Conservation (phyloP, 2,888 invertebrate genomes). For the Abscondita cerata region DNA sequence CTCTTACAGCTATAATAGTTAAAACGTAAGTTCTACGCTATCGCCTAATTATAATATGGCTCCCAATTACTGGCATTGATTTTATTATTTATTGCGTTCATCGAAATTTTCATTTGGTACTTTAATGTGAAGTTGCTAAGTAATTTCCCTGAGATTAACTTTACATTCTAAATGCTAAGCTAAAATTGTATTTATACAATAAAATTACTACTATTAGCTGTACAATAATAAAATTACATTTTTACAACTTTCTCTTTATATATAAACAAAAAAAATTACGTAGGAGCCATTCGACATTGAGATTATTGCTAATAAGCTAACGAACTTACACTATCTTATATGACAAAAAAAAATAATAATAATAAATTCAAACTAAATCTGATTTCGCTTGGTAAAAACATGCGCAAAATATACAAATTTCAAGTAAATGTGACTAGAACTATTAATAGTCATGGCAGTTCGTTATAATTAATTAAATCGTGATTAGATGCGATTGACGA, state of each 20-base stretch:
- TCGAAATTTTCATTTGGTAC: slow-evolving; percentile 9
- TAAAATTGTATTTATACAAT: neutral
- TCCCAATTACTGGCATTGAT: slow-evolving; percentile 27
- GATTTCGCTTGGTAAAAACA: too few relatives aligned
- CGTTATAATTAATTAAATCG: too few relatives aligned
- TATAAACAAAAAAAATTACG: neutral
- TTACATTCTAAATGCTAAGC: slow-evolving; percentile 7
- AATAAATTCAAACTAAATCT: too few relatives aligned
- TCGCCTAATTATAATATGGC: slow-evolving; percentile 26
- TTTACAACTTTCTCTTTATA: neutral
- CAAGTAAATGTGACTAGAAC: too few relatives aligned
- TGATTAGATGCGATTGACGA: too few relatives aligned
- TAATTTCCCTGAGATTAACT: slow-evolving; percentile 15
- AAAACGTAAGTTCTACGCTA: slow-evolving; percentile 17
- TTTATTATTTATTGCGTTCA: slow-evolving; percentile 15
- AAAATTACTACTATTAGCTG: neutral
- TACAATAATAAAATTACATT: slow-evolving; percentile 1
- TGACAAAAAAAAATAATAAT: too few relatives aligned
- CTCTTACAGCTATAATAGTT: slow-evolving; percentile 21
- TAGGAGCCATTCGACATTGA: neutral
- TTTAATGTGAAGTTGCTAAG: slow-evolving; percentile 11
- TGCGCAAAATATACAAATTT: too few relatives aligned
- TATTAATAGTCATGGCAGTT: too few relatives aligned
- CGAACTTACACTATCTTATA: too few relatives aligned
- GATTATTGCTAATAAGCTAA: slow-evolving; percentile 1